phyloP scores from a whole-genome alignment of 92 coral and sea anemone genomes.

The Phenganax marumi region DNA sequence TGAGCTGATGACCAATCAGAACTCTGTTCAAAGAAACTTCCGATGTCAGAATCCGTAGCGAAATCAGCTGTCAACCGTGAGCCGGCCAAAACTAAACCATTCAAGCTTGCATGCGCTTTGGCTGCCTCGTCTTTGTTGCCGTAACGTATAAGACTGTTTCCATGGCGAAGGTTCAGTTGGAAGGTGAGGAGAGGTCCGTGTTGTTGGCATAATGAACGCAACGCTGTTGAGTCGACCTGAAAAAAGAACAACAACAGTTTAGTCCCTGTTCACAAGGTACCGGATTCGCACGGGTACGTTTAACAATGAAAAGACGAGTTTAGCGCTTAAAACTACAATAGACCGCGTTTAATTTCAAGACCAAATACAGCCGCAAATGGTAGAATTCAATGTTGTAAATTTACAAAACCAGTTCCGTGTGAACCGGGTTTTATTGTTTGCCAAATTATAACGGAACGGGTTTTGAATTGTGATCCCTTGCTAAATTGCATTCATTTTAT shows the following conservation, averaged over 20 bases:
- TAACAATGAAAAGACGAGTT: no score
- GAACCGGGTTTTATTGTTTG: no score
- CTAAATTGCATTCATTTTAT: not conserved
- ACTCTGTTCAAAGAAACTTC: constrained; percentile 95
- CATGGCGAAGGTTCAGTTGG: constrained; percentile 87
- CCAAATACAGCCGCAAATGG: not conserved
- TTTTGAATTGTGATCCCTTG: no score
- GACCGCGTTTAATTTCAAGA: no score
- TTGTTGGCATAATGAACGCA: constrained; percentile 85
- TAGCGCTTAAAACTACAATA: no score
- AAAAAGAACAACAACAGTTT: not conserved
- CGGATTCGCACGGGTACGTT: no score
- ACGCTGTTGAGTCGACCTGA: constrained; percentile 78
- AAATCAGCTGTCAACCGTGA: constrained; percentile 79
- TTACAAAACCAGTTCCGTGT: no score
- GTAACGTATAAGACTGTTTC: constrained; percentile 95
- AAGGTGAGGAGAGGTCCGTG: constrained; percentile 90
- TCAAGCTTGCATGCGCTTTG: constrained; percentile 70
- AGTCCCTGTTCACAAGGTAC: no score
- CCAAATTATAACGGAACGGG: no score
- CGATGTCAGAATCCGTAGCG: constrained; percentile 94
- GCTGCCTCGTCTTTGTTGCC: constrained; percentile 94
- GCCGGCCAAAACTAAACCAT: constrained; percentile 69
- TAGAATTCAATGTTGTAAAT: not conserved
- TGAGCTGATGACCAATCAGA: constrained; percentile 78